phyloP scores from a whole-genome alignment of 2,797 vertebrate species.

The Poecilia gillii region DNA sequence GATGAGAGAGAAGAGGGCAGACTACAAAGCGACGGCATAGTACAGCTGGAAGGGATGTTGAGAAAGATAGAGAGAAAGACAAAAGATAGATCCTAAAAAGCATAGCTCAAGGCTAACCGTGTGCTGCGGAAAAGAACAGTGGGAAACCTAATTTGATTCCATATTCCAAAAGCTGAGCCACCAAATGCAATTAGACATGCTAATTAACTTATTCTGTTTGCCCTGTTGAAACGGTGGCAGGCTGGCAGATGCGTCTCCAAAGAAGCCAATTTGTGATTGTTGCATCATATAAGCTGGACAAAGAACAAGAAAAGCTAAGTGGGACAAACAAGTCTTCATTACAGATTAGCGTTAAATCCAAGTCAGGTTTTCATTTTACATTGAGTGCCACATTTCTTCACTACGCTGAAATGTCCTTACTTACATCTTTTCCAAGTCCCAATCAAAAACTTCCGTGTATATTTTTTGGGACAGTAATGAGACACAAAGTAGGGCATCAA shows the following conservation, averaged over 20 bases:
- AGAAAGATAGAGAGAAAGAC: conserved; percentile 62
- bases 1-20: conserved; percentile 35
- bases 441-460: background rate
- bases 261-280: conserved; percentile 55
- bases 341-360: background rate
- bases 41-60: conserved; percentile 50
- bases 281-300: conserved; percentile 45
- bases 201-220: conserved; percentile 75
- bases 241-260: conserved; percentile 61
- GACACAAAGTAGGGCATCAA: background rate
- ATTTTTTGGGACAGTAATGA: background rate
- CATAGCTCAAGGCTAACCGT: conserved; percentile 67
- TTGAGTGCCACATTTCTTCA: background rate
- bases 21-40: conserved; percentile 52
- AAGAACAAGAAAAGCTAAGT: conserved; percentile 41
- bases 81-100: conserved; percentile 71
- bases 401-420: background rate
- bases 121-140: conserved; percentile 64
- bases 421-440: background rate
- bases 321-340: conserved; percentile 23
- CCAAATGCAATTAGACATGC: conserved; percentile 75
- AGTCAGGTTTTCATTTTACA: background rate
- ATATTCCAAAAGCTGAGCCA: conserved; percentile 72
- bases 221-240: conserved; percentile 59
- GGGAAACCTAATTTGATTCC: conserved; percentile 72